Conservation (phyloP, 1,140 invertebrate genomes). For the Scaptomyza hsui region DNA sequence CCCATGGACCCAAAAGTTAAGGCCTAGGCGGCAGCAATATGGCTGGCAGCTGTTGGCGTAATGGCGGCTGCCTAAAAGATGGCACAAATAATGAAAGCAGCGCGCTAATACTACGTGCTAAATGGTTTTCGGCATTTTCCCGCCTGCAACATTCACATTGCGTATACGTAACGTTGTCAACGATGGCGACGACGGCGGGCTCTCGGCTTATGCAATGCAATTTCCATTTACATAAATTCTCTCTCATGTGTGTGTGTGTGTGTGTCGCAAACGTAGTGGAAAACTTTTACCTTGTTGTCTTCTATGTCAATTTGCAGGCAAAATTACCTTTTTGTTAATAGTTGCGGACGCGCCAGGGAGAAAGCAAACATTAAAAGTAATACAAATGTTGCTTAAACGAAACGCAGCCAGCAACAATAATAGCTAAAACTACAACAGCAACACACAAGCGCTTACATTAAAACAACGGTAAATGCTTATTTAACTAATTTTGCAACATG, state of each 20-base stretch:
- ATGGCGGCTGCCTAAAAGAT: slow-evolving; percentile 62
- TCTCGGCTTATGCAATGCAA: slow-evolving; percentile 74
- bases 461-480: slow-evolving; percentile 79
- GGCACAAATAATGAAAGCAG: slow-evolving; percentile 69
- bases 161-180: slow-evolving; percentile 64
- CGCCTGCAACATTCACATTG: slow-evolving; percentile 50
- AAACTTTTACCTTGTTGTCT: slow-evolving; percentile 68
- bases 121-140: slow-evolving; percentile 60
- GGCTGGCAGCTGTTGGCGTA: slow-evolving; percentile 49
- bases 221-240: slow-evolving; percentile 80
- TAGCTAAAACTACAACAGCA: slow-evolving; percentile 22
- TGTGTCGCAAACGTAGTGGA: slow-evolving; percentile 41
- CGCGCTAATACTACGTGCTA: slow-evolving; percentile 77
- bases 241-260: slow-evolving; percentile 25
- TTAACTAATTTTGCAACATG: slow-evolving; percentile 77
- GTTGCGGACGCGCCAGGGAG: slow-evolving; percentile 45
- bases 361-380: slow-evolving; percentile 76
- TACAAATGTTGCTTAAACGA: slow-evolving; percentile 50
- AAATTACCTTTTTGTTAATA: slow-evolving; percentile 80
- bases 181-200: slow-evolving; percentile 4
- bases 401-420: slow-evolving; percentile 21
- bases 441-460: slow-evolving; percentile 52
- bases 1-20: slow-evolving; percentile 11
- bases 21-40: slow-evolving; percentile 56
- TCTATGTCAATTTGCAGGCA: slow-evolving; percentile 75